A percentile compares a stretch with the other conserved stretches of the same genome.
Evolutionary conservation across 2,797 vertebrate species (phyloP).

Genomic region (Lycodopsis pacificus): DNA sequence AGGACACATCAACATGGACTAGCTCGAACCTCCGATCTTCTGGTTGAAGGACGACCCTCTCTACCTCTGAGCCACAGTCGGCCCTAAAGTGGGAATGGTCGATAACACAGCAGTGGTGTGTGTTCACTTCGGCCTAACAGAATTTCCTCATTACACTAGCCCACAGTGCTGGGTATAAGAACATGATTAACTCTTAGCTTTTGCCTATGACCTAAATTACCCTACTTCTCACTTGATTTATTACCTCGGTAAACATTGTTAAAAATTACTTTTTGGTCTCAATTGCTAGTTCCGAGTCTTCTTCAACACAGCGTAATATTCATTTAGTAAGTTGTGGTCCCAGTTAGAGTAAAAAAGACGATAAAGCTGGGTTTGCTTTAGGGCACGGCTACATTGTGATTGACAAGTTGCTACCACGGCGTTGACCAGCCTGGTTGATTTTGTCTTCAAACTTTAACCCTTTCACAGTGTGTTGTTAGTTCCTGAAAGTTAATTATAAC

Average conservation of each 20-base stretch:
- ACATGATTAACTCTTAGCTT: not conserved
- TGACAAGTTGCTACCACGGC: not conserved
- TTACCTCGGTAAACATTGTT: not conserved
- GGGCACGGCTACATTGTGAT: not conserved
- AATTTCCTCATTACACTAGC: not conserved
- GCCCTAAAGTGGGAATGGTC: not conserved
- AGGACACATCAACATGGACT: not conserved
- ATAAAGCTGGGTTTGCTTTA: not conserved
- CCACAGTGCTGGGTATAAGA: not conserved
- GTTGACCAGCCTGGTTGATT: not conserved
- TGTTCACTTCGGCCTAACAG: not conserved
- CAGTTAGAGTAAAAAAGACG: not conserved
- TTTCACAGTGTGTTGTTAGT: not conserved
- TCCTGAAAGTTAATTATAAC: not conserved
- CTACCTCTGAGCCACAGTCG: not conserved
- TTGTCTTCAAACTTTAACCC: not conserved
- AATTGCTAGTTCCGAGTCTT: not conserved
- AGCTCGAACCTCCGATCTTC: too few relatives aligned
- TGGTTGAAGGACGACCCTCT: not conserved
- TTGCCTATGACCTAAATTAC: not conserved
- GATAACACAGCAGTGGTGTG: not conserved
- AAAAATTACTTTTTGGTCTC: not conserved
- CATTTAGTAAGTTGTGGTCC: not conserved
- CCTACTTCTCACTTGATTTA: not conserved
- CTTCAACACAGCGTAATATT: not conserved